A percentile compares a stretch with the other conserved stretches of the same genome.
phyloP scores from a whole-genome alignment of 2,888 invertebrate genomes.

The Candidula unifasciata region DNA sequence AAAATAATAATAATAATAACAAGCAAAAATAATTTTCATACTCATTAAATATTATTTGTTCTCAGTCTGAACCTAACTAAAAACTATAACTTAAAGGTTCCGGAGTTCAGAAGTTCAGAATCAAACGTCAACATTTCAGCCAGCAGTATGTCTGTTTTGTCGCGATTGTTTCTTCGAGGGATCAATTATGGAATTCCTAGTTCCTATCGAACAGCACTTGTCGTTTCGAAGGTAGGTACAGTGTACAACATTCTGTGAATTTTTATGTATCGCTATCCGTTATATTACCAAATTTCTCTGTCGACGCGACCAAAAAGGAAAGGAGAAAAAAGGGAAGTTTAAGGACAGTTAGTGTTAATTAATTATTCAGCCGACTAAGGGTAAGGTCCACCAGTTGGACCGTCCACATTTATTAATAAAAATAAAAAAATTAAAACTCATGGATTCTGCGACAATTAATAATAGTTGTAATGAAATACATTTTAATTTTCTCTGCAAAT shows the following conservation, averaged over 20 bases:
- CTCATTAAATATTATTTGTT: neutral
- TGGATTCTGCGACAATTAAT: too few relatives aligned
- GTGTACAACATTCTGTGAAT: neutral
- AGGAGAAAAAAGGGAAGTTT: too few relatives aligned
- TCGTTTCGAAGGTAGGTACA: neutral
- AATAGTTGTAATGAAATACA: too few relatives aligned
- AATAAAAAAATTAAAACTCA: too few relatives aligned
- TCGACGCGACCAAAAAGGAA: too few relatives aligned
- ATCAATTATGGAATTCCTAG: neutral
- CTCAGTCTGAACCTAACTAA: neutral
- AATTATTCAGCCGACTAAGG: too few relatives aligned
- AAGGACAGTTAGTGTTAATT: too few relatives aligned
- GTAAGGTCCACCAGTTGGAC: too few relatives aligned
- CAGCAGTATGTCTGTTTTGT: neutral
- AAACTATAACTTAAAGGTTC: neutral
- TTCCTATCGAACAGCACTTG: neutral
- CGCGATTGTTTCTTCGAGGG: neutral
- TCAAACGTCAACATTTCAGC: neutral
- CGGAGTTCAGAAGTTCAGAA: neutral
- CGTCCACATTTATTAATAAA: too few relatives aligned
- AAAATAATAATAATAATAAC: too few relatives aligned
- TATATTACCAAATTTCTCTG: too few relatives aligned
- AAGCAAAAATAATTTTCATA: neutral
- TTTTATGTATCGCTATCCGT: neutral
- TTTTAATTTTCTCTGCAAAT: too few relatives aligned